Percentiles rank a stretch among this genome's conserved stretches.
Evolutionary conservation across 2,888 invertebrate genomes (phyloP).

Genomic region (Philereme vetulata): DNA sequence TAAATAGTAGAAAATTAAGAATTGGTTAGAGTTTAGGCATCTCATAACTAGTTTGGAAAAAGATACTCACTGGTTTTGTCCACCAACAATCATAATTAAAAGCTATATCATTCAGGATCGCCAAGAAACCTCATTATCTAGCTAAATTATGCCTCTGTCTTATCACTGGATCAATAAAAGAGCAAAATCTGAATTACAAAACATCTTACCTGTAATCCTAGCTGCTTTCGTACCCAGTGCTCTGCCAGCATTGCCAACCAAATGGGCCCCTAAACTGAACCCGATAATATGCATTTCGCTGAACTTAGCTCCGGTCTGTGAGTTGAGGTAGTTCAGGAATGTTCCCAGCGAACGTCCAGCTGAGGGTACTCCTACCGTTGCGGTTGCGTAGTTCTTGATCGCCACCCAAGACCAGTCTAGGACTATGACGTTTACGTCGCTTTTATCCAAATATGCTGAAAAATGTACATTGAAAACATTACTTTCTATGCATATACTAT

Average conservation of each 20-base stretch:
- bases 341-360: conserved; percentile 21
- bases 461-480: not conserved
- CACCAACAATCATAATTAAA: too few relatives aligned
- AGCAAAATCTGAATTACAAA: conserved; percentile 15
- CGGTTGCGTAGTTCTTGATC: conserved; percentile 18
- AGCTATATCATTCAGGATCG: too few relatives aligned
- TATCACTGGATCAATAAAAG: too few relatives aligned
- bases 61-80: too few relatives aligned
- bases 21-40: too few relatives aligned
- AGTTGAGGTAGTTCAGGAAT: conserved; percentile 23
- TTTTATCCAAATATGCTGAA: conserved; percentile 22
- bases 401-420: conserved; percentile 31
- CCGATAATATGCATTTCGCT: conserved; percentile 51
- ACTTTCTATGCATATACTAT: too few relatives aligned
- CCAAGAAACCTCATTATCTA: too few relatives aligned
- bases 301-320: conserved; percentile 18
- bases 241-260: conserved; percentile 58
- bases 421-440: conserved; percentile 29
- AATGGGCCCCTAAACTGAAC: conserved; percentile 66
- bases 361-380: conserved; percentile 9
- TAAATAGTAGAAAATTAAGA: too few relatives aligned
- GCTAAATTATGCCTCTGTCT: too few relatives aligned
- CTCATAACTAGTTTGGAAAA: too few relatives aligned
- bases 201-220: conserved; percentile 50
- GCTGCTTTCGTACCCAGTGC: conserved; percentile 47